Base-by-base conservation (phyloP, 2,113 vertebrate species). In the Gobio gobio region DNA sequence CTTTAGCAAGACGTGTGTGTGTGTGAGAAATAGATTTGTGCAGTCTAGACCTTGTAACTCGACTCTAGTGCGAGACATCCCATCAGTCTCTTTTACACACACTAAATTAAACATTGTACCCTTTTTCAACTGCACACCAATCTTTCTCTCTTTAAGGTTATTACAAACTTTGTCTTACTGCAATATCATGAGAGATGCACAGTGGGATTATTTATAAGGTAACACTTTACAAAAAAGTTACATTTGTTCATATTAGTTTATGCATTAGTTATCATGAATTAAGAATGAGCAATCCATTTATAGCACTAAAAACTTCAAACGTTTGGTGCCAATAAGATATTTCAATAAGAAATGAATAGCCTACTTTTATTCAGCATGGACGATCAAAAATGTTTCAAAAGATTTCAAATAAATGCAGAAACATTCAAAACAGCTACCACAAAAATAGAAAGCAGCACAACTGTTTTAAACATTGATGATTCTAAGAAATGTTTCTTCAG, bases 11-110 rank as follows among this genome's bases (percentile, higher is more conserved):
- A 47, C 4, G 73, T 75, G 43, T 76, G 73, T 76, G 73, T 74
- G 45, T 75, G 73, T 75, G 45, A 51, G 45, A 77, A 77, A 77
- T 14, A 49, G 74, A 18, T 76, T 47, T 56, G 74, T 20, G 43
- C 78, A 63, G 78, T 79, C 78, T 64, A 79, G 78, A 79, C 78
- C 58, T 47, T 63, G 77, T 63, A 79, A 79, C 58, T 45, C 1
- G 58, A 79, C 40, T 63, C 76, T 59, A 78, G 54, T n/a, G 54
- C 40, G 6, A 78, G 54, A 78, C 76, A 43, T 58, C 58, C 64
- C 58, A 63, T 61, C n/a, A 64, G 78, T 79, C 56, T 79, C 3
- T 43, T 45, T 79, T 20, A 45, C 51, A 20, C n/a, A 40, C 33
- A 78, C 26, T 33, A 36, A 33, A 78, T 22, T 1, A 78, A 78